phyloP scores from a whole-genome alignment of 1,140 invertebrate species.

The Drosophila melanogaster region Release_6_plus_ISO1_MT NC_004354.4:12083001-12083500 shows the following conservation, averaged over 20 bases:
- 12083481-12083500: too few species aligned
- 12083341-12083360: not conserved
- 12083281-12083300: not conserved
- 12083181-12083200: too few species aligned
- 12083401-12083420: slow-evolving; percentile 34
- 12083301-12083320: slow-evolving; percentile 13
- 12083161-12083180: too few species aligned
- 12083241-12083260: too few species aligned
- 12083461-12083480: slow-evolving; percentile 41
- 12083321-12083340: slow-evolving; percentile 24
- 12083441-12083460: slow-evolving; percentile 35
- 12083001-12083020: slow-evolving; percentile 4
- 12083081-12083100: slow-evolving; percentile 4
- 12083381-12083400: not conserved
- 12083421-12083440: slow-evolving; percentile 25
- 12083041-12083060: slow-evolving; percentile 7
- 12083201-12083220: too few species aligned
- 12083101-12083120: too few species aligned
- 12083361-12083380: too few species aligned
- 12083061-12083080: not conserved
- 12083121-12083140: too few species aligned
- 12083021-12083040: slow-evolving; percentile 7
- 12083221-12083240: not conserved
- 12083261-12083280: too few species aligned
- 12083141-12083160: too few species aligned